phyloP scores from a whole-genome alignment of 2,888 invertebrate genomes.

The Salpingus planirostris region DNA sequence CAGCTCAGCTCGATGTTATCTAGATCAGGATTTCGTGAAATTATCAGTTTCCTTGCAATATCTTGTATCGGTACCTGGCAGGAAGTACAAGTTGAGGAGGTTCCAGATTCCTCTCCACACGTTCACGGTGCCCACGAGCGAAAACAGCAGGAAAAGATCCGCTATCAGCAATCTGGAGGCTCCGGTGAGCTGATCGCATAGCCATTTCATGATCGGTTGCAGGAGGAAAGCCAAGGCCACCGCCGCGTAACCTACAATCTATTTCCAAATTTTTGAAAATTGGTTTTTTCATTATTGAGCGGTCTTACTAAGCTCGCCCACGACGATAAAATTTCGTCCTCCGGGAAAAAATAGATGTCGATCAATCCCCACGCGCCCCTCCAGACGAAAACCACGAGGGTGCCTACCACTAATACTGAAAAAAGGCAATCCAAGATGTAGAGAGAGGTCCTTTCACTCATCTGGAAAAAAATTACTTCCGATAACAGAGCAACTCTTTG shows the following conservation, averaged over 20 bases:
- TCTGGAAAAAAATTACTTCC: conserved; percentile 53
- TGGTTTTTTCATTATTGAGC: not conserved
- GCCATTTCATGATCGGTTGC: conserved; percentile 65
- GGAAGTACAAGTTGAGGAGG: conserved; percentile 66
- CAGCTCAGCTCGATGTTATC: conserved; percentile 67
- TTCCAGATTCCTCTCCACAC: conserved; percentile 87
- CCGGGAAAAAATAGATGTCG: conserved; percentile 72
- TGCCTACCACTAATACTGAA: conserved; percentile 75
- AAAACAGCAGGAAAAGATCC: conserved; percentile 67
- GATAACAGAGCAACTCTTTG: no score
- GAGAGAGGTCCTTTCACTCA: conserved; percentile 56
- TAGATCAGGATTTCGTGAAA: conserved; percentile 36
- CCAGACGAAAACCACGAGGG: conserved; percentile 83
- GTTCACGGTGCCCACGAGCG: conserved; percentile 74
- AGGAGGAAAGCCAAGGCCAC: conserved; percentile 64
- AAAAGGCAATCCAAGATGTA: conserved; percentile 80
- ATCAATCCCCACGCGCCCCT: conserved; percentile 76
- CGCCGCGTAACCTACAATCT: conserved; percentile 67
- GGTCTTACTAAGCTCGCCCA: conserved; percentile 71
- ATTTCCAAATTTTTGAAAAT: conserved; percentile 16
- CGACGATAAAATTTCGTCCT: conserved; percentile 56
- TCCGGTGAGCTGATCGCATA: conserved; percentile 59
- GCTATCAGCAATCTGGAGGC: conserved; percentile 59
- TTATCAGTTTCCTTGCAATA: no score
- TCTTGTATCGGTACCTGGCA: conserved; percentile 70